phyloP scores from a whole-genome alignment of 2,888 invertebrate genomes.

The Caenorhabditis sinica region DNA sequence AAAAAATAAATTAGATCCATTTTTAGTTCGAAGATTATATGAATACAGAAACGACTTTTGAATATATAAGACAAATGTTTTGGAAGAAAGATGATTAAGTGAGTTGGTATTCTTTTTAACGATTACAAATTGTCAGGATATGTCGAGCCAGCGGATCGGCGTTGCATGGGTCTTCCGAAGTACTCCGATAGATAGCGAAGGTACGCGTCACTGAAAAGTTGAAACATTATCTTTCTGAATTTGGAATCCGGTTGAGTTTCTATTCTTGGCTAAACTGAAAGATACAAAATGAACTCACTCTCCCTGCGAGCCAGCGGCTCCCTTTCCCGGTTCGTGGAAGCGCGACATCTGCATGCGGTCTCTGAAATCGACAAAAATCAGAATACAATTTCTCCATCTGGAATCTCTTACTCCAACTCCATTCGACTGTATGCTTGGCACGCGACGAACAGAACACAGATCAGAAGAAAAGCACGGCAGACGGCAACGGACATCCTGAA shows the following conservation, averaged over 20 bases:
- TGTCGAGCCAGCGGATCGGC: slow-evolving; percentile 55
- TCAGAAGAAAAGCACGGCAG: slow-evolving; percentile 47
- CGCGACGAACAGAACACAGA: slow-evolving; percentile 41
- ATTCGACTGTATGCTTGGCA: slow-evolving; percentile 57
- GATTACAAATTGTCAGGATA: slow-evolving; percentile 17
- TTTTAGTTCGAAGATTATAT: neutral
- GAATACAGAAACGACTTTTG: slow-evolving; percentile 1
- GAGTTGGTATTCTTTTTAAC: neutral
- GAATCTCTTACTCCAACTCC: slow-evolving; percentile 53
- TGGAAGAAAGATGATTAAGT: neutral
- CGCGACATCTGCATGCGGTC: slow-evolving; percentile 65
- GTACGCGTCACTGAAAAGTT: slow-evolving; percentile 55
- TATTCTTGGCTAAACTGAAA: neutral
- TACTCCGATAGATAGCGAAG: slow-evolving; percentile 61
- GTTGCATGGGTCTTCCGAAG: slow-evolving; percentile 55
- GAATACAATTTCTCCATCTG: neutral
- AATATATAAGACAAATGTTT: neutral
- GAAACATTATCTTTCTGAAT: too few relatives aligned
- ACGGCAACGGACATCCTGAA: slow-evolving; percentile 46
- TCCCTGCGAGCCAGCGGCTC: slow-evolving; percentile 50
- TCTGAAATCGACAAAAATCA: slow-evolving; percentile 32
- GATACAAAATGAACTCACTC: slow-evolving; percentile 38
- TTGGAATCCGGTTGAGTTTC: neutral
- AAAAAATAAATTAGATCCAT: neutral
- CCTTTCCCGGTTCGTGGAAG: slow-evolving; percentile 64